Evolutionary conservation across 2,888 invertebrate species (phyloP), one percentile per base, ranked within the genome.

Genomic region (Tenthredo livida): DNA sequence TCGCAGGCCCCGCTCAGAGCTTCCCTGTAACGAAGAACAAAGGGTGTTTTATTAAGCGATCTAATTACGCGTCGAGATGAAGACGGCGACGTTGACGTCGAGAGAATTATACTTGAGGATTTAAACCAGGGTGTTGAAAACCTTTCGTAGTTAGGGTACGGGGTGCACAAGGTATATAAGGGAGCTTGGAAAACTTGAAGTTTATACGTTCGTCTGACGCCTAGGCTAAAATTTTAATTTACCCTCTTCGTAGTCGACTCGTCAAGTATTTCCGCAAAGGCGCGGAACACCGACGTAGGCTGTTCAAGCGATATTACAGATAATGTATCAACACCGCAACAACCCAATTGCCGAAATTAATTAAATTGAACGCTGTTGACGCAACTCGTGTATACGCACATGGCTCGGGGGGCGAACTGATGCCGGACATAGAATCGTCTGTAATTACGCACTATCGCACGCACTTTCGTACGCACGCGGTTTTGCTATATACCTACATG

Each of bases 1-100:
- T 96, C 96, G 91, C 97, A 95, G 77, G 95, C 94, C 87, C 95
- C 94, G 84, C 94, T 94, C 84, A 97, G 92, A 58, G 96, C 95
- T 89, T 96, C 96, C 85, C 96, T 96, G 93, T 77, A 94, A 94
- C 87, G 87, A 88, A 85, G 88, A 58, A 80, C 37, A 61, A 61
- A 80, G 61, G 40, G 58, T 40, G n/a, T 40, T 77, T 47, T 73
- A 73, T 73, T 43, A 40, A 77, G 77, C 54, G 77, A 77, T 54
- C 25, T 54, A 77, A 77, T 77, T 77, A 77, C 77, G 50, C 77
- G 50, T 77, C 77, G 54, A 77, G 54, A 77, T n/a, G 75, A 77
- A 50, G 77, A 33, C 29, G 77, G 50, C 47, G 77, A 33, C 29
- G 40, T 73, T 73, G 72, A 73, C 72, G 72, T 73, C 72, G 43